These are phyloP conservation scores for Trichomycterus rosablanca DNA, from an alignment of 2,113 vertebrate species.

Conservation along the genomic window DNA sequence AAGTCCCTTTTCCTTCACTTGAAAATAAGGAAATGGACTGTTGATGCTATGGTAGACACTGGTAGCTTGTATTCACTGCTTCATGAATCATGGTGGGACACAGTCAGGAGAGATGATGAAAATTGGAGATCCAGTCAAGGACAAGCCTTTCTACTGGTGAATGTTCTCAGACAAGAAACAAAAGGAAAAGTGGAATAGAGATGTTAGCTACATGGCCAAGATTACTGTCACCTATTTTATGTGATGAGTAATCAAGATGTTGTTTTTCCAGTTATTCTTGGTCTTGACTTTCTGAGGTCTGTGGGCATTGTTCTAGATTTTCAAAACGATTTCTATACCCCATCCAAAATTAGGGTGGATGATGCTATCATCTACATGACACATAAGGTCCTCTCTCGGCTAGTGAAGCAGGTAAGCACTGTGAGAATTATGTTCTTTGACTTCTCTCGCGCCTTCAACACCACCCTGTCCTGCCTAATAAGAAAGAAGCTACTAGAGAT, in stretches of 20 bases:
- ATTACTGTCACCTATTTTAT: not conserved
- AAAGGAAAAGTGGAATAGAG: constrained; percentile 1
- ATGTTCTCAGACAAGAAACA: not conserved
- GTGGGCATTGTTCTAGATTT: no score
- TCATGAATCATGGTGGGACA: not conserved
- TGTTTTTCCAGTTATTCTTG: not conserved
- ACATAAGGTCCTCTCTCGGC: no score
- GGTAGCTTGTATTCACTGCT: constrained; percentile 2
- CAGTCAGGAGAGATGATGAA: not conserved
- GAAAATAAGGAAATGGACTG: not conserved
- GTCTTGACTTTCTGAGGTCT: not conserved
- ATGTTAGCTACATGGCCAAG: not conserved
- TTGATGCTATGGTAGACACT: not conserved
- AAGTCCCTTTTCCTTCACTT: not conserved
- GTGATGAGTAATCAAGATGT: not conserved
- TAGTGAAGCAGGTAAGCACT: no score
- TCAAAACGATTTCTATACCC: no score
- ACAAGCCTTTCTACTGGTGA: constrained; percentile 1
- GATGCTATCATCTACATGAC: no score
- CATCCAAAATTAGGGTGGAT: no score
- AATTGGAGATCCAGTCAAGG: not conserved
- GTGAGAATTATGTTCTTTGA: no score
- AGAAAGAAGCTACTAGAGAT: no score
- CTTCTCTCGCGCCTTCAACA: no score
- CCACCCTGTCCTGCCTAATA: no score